Conservation (phyloP, 1,140 invertebrate species). For the Aphidius gifuensis region DNA sequence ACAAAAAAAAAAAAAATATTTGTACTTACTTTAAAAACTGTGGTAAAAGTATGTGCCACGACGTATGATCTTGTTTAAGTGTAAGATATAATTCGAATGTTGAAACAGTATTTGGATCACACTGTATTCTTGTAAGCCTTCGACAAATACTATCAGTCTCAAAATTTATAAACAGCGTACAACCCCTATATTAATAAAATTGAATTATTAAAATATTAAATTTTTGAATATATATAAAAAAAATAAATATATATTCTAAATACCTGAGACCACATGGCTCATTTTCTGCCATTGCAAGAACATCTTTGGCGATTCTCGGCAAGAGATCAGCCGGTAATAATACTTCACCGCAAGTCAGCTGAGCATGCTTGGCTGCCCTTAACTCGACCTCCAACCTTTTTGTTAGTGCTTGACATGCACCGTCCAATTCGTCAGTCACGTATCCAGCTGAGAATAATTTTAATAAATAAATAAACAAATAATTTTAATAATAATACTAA, state of each 20-base stretch:
- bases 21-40: conserved; percentile 79
- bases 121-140: conserved; percentile 68
- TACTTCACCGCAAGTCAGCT: conserved; percentile 76
- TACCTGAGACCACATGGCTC: conserved; percentile 78
- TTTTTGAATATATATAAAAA: conserved; percentile 10
- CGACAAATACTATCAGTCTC: conserved; percentile 63
- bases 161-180: conserved; percentile 73
- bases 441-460: conserved; percentile 37
- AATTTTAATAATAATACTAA: background rate
- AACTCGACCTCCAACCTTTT: conserved; percentile 72
- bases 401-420: conserved; percentile 59
- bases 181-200: conserved; percentile 57
- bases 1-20: background rate
- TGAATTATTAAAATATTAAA: conserved; percentile 10
- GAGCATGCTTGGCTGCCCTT: conserved; percentile 72
- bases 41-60: conserved; percentile 79
- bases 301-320: conserved; percentile 70
- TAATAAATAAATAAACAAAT: conserved; percentile 6
- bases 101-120: conserved; percentile 76
- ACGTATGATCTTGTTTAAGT: conserved; percentile 74
- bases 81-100: conserved; percentile 84
- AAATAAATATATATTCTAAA: conserved; percentile 13
- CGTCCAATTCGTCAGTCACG: conserved; percentile 45
- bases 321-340: conserved; percentile 75
- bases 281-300: conserved; percentile 73